These are phyloP conservation scores for Craniophora ligustri DNA, from an alignment of 2,888 invertebrate genomes.

Conservation along the genomic window DNA sequence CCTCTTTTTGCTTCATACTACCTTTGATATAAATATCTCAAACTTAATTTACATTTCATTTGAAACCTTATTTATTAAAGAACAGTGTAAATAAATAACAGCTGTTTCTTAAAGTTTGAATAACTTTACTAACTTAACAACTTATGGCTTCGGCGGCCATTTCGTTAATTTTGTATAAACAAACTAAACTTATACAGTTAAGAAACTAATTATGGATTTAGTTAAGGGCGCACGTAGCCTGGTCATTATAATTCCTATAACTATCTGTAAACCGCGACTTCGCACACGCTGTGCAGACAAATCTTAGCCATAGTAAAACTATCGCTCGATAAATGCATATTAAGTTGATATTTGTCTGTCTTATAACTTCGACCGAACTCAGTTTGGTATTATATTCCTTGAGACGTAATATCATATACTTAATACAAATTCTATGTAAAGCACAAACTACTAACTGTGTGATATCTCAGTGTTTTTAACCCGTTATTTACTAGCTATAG, in stretches of 20 bases:
- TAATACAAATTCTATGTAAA: too few relatives aligned
- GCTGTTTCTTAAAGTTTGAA: constrained; percentile 26
- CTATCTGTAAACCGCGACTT: neutral
- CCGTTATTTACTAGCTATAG: too few relatives aligned
- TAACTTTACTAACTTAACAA: constrained; percentile 22
- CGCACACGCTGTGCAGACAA: neutral
- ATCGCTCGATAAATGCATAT: too few relatives aligned
- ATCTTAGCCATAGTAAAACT: too few relatives aligned
- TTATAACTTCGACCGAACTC: too few relatives aligned
- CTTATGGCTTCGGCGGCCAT: constrained; percentile 24
- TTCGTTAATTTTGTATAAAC: constrained; percentile 25
- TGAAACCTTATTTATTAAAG: neutral
- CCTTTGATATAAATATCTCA: too few relatives aligned
- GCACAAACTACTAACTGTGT: too few relatives aligned
- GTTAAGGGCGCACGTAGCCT: constrained; percentile 3
- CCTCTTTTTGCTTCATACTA: too few relatives aligned
- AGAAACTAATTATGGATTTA: constrained; percentile 36
- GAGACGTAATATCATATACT: too few relatives aligned
- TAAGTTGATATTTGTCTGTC: too few relatives aligned
- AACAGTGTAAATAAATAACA: constrained; percentile 25
- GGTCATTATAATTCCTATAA: constrained; percentile 11
- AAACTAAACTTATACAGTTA: constrained; percentile 33
- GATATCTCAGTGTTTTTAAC: too few relatives aligned
- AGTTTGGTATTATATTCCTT: too few relatives aligned
- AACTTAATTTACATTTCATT: neutral